Conservation (phyloP, 2,113 vertebrate species). For the Sylvietta virens region DNA sequence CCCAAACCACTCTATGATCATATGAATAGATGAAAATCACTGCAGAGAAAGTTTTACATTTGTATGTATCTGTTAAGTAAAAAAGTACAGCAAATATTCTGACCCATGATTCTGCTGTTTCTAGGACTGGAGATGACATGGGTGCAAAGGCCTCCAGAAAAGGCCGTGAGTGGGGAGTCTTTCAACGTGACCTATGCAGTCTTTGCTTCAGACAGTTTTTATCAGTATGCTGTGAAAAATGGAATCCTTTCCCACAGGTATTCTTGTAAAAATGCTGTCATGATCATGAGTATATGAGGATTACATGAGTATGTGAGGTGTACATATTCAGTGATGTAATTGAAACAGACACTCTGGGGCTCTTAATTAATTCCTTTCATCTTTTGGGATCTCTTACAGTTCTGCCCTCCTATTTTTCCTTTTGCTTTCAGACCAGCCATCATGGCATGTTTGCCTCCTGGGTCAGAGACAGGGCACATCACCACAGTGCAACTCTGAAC, state of each 20-base stretch:
- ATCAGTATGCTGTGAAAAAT: slow-evolving; percentile 78
- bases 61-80: not conserved
- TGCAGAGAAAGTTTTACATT: not conserved
- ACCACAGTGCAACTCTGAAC: not conserved
- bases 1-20: not conserved
- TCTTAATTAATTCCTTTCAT: not conserved
- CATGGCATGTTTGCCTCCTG: not conserved
- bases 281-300: not conserved
- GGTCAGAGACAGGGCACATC: not conserved
- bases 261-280: not conserved
- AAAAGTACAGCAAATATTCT: not conserved
- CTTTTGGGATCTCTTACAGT: not conserved
- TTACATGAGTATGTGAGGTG: not conserved
- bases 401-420: not conserved
- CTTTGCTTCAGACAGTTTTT: slow-evolving; percentile 76
- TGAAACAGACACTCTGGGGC: not conserved
- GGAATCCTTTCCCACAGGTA: slow-evolving; percentile 77
- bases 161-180: slow-evolving; percentile 71
- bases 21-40: not conserved
- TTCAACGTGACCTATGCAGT: slow-evolving; percentile 79
- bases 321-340: not conserved
- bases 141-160: slow-evolving; percentile 80
- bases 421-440: not conserved
- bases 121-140: slow-evolving; percentile 87
- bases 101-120: not conserved